Evolutionary conservation across 2,797 vertebrate genomes (phyloP).

Genomic region (Microctenopoma lineatum): DNA sequence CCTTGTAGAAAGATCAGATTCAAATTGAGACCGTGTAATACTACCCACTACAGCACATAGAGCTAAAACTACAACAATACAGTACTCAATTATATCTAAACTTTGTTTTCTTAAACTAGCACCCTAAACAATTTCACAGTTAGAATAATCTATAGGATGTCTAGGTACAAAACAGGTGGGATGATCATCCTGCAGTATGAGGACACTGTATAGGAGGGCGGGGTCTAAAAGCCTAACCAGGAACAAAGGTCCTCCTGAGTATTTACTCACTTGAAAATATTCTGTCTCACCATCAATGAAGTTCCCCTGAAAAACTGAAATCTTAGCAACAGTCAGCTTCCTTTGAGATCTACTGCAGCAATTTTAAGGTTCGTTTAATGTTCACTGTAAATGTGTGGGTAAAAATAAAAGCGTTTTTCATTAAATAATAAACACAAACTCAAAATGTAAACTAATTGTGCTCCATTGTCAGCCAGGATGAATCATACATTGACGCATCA

Average conservation of each 20-base stretch:
- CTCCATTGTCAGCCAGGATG: slow-evolving; percentile 26
- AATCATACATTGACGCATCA: slow-evolving; percentile 48
- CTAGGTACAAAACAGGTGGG: slow-evolving; percentile 42
- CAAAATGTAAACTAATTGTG: slow-evolving; percentile 18
- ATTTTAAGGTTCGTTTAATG: slow-evolving; percentile 20
- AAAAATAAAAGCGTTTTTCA: slow-evolving; percentile 21
- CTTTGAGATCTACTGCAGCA: slow-evolving; percentile 40
- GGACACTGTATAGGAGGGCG: slow-evolving; percentile 20
- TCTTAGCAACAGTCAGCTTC: slow-evolving; percentile 71
- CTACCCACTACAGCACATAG: slow-evolving; percentile 10
- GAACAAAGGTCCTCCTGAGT: slow-evolving; percentile 32
- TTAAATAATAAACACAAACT: neutral
- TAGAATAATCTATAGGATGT: slow-evolving; percentile 40
- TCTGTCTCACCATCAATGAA: slow-evolving; percentile 79
- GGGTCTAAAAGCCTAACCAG: slow-evolving; percentile 53
- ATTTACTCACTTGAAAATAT: slow-evolving; percentile 85
- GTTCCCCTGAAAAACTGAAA: slow-evolving; percentile 80
- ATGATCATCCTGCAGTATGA: slow-evolving; percentile 42
- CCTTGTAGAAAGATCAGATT: neutral
- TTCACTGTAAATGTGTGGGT: slow-evolving; percentile 9
- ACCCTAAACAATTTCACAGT: slow-evolving; percentile 23
- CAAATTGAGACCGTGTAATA: neutral
- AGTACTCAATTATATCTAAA: neutral
- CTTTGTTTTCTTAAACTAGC: slow-evolving; percentile 6
- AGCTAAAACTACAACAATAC: slow-evolving; percentile 4